Evolutionary conservation across 2,113 vertebrate species (phyloP).

Genomic region (Ptyas mucosa): DNA sequence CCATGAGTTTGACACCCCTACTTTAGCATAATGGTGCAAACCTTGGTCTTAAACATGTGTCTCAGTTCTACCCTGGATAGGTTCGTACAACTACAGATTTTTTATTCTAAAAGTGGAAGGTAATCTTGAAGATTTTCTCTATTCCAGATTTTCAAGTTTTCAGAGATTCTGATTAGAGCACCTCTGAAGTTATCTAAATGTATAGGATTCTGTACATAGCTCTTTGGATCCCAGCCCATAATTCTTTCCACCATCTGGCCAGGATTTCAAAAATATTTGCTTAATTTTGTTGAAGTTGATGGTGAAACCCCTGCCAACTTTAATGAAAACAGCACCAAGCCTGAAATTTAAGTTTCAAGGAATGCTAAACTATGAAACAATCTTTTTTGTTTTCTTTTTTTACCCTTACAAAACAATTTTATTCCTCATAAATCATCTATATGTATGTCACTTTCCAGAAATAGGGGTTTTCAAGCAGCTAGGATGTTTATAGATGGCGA

Average conservation of each 20-base stretch:
- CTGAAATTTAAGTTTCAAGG: conserved; percentile 39
- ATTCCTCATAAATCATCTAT: conserved; percentile 59
- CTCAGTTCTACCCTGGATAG: background rate
- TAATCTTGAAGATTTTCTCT: background rate
- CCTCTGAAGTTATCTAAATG: background rate
- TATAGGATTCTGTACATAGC: background rate
- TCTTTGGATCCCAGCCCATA: conserved; percentile 17
- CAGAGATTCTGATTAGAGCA: background rate
- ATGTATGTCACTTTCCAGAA: conserved; percentile 46
- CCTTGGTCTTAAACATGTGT: background rate
- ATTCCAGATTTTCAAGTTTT: background rate
- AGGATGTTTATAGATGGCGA: conserved; percentile 49
- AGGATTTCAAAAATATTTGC: conserved; percentile 2
- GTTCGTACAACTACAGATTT: background rate
- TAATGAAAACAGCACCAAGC: conserved; percentile 47
- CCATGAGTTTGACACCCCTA: too few species aligned
- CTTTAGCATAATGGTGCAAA: background rate
- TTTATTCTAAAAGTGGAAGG: background rate
- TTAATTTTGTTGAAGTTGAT: conserved; percentile 30
- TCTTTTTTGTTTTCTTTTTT: conserved; percentile 37
- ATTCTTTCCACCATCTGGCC: conserved; percentile 15
- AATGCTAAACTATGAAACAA: conserved; percentile 40
- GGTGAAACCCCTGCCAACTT: conserved; percentile 46
- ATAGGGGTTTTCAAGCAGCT: conserved; percentile 34
- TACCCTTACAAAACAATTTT: conserved; percentile 35